Base-by-base conservation (phyloP, 2,113 vertebrate genomes). In the Trematomus loennbergii region DNA sequence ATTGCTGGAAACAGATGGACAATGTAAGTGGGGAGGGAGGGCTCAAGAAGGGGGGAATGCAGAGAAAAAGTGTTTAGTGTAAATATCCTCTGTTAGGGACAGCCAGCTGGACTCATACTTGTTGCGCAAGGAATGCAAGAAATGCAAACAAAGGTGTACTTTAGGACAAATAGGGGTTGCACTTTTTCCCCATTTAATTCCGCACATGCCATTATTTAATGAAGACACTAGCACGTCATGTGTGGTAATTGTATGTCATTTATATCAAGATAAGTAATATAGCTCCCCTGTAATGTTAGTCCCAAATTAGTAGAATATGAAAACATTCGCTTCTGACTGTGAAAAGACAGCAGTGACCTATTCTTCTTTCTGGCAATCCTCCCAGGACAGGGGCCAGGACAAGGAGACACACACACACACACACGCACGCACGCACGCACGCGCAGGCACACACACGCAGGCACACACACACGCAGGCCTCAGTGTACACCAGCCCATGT, bases 1-100 rank as follows among this genome's bases (percentile, higher is more conserved):
- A 98, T 83, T 98, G 97, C 94, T 98, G 97, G 96, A 99, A 99
- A 90, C 97, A 98, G 95, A 99, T 99, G 98, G 98, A 99, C 94
- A 99, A 97, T 84, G 98, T 99, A 92, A 98, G 98, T 97, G 89
- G 46, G 65, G 64, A 62, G 36, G n/a, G 33, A 22, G 48, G 22
- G 62, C 22, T 68, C 45, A 16, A 1, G 88, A 45, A 58, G 22
- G 46, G 29, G 20, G 62, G n/a, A n/a, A 18, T 11, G 33, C 18
- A 40, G 36, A 29, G 36, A 55, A 8, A 40, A 29, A 18, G 70
- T 74, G 76, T 88, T 90, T 61, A 63, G 33, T 78, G 76, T 86
- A 88, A 86, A 89, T 79, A 65, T 68, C 75, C 25, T 62, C 22
- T 53, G 48, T 70, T 18, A 25, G 48, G 61, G 52, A 60, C 49